Conservation (phyloP, 2,888 invertebrate species). For the Catocala sponsa region DNA sequence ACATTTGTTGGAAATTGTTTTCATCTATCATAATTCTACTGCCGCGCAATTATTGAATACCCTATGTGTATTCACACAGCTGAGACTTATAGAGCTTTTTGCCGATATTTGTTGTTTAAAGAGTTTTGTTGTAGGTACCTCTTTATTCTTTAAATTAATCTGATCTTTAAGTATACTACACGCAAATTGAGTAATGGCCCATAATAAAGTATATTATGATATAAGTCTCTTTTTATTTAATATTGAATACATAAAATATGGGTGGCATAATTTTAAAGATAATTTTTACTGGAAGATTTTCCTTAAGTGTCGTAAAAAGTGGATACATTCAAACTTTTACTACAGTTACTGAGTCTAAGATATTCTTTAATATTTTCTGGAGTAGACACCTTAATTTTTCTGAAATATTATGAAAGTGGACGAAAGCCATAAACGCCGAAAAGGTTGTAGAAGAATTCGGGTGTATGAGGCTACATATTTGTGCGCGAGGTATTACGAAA, state of each 20-base stretch:
- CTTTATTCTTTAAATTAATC: not conserved
- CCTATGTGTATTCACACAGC: not conserved
- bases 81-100: not conserved
- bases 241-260: not conserved
- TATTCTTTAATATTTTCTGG: slow-evolving; percentile 13
- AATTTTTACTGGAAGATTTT: slow-evolving; percentile 2
- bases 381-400: slow-evolving; percentile 7
- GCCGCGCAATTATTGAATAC: not conserved
- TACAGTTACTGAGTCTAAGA: slow-evolving; percentile 9
- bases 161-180: too few relatives aligned
- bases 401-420: slow-evolving; percentile 10
- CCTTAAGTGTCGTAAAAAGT: slow-evolving; percentile 11
- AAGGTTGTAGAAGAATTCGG: slow-evolving; percentile 33
- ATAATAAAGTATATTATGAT: too few relatives aligned
- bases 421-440: slow-evolving; percentile 25
- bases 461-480: slow-evolving; percentile 22
- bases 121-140: not conserved
- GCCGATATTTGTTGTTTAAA: not conserved
- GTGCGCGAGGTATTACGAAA: slow-evolving; percentile 22
- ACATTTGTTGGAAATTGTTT: slow-evolving; percentile 8
- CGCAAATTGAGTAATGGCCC: too few relatives aligned
- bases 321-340: slow-evolving; percentile 11
- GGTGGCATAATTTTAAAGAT: not conserved
- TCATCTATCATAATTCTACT: slow-evolving; percentile 3
- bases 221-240: not conserved